phyloP scores from a whole-genome alignment of 2,797 vertebrate species.

The Pseudochirops cupreus region DNA sequence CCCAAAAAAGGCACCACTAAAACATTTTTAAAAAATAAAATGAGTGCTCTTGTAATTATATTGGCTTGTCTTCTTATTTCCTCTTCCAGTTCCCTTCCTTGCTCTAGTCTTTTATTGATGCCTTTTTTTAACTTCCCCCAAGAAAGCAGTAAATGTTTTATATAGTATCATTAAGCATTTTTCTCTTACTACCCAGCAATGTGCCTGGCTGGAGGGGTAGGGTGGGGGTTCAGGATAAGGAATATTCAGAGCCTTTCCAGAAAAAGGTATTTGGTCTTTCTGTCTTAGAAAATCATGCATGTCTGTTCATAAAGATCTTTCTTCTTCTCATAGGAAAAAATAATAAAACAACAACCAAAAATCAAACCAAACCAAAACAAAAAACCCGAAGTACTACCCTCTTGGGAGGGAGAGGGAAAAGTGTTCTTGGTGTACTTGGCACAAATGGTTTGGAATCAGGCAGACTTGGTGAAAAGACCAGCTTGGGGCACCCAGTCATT shows the following conservation, averaged over 20 bases:
- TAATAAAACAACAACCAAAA: background rate
- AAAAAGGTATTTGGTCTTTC: background rate
- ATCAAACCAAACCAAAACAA: background rate
- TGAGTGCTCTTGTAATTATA: background rate
- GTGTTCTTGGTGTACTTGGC: slow-evolving; percentile 8
- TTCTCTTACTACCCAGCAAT: background rate
- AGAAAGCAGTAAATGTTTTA: background rate
- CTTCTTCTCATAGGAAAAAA: background rate
- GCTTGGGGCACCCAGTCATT: slow-evolving; percentile 4
- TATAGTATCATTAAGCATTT: background rate
- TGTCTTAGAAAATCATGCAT: background rate
- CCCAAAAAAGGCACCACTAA: background rate
- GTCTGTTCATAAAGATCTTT: background rate
- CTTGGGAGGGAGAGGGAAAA: background rate
- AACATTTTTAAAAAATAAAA: background rate
- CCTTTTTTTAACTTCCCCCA: background rate
- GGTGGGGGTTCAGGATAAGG: background rate
- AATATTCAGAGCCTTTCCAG: background rate
- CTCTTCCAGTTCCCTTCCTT: background rate
- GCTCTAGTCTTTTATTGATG: background rate
- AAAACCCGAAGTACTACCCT: background rate
- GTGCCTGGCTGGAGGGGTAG: background rate
- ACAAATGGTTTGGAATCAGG: background rate
- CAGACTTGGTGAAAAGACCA: background rate
- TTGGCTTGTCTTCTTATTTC: background rate